Percentiles rank a stretch among this genome's conserved stretches.
phyloP scores from a whole-genome alignment of 2,797 vertebrate species.

The Syndactyla subalaris region DNA sequence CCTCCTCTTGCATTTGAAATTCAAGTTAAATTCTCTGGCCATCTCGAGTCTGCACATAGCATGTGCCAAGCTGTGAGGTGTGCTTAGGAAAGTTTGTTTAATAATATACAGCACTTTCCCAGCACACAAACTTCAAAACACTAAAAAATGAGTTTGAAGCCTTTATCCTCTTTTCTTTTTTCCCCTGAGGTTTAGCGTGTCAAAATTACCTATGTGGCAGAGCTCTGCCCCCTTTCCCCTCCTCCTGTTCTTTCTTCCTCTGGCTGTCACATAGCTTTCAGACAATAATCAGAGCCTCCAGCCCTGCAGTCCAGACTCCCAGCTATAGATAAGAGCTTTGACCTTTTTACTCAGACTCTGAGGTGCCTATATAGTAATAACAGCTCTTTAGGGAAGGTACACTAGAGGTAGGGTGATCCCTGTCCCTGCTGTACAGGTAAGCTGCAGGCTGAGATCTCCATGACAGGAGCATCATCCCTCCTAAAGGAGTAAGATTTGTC shows the following conservation, averaged over 20 bases:
- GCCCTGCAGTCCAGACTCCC: neutral
- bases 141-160: neutral
- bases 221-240: neutral
- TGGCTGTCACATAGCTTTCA: neutral
- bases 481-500: neutral
- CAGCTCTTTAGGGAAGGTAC: neutral
- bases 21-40: neutral
- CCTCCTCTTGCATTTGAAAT: neutral
- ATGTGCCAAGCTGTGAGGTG: neutral
- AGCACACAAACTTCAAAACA: neutral
- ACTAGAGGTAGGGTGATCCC: neutral
- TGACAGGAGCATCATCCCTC: neutral
- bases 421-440: neutral
- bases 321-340: neutral
- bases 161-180: neutral
- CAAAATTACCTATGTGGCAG: rapidly evolving
- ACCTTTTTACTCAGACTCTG: neutral
- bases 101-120: rapidly evolving
- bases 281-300: neutral
- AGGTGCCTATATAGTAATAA: neutral
- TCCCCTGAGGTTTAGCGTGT: neutral
- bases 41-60: neutral
- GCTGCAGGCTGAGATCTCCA: neutral
- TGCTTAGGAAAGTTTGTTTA: neutral
- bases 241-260: neutral